These are phyloP conservation scores for Nomada ruficornis DNA, from an alignment of 2,888 invertebrate genomes.

Conservation along the genomic window DNA sequence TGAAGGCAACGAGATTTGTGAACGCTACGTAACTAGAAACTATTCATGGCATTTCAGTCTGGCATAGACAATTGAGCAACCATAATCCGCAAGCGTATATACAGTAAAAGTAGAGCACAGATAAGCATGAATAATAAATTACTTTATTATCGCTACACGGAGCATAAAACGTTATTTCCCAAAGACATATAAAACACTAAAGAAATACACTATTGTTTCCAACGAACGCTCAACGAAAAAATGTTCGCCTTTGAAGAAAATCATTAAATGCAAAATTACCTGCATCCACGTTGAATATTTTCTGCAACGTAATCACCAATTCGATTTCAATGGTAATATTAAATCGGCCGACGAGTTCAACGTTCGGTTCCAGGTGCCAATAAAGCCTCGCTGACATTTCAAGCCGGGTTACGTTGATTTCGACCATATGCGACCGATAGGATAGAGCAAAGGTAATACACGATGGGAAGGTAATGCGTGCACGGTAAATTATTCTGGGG, in stretches of 20 bases:
- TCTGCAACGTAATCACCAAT: not conserved
- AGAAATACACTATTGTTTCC: too few relatives aligned
- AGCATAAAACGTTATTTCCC: not conserved
- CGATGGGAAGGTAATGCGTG: slow-evolving; percentile 9
- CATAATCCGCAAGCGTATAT: not conserved
- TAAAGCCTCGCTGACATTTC: slow-evolving; percentile 13
- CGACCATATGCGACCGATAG: slow-evolving; percentile 9
- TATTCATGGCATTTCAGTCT: not conserved
- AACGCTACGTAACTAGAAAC: not conserved
- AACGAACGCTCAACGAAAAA: not conserved
- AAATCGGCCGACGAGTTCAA: not conserved
- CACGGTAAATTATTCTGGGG: slow-evolving; percentile 34
- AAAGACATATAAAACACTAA: too few relatives aligned
- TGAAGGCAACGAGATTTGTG: not conserved
- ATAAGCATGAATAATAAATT: not conserved
- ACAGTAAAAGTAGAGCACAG: not conserved
- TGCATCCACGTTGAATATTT: not conserved
- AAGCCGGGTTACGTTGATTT: slow-evolving; percentile 17
- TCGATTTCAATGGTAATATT: not conserved
- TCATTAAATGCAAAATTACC: not conserved
- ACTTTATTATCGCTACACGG: not conserved
- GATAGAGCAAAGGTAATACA: slow-evolving; percentile 22
- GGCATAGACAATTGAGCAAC: not conserved
- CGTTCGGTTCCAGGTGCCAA: not conserved
- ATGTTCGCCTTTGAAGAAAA: not conserved